Base-by-base conservation (phyloP, 2,888 invertebrate species). In the Seladonia tumulorum region DNA sequence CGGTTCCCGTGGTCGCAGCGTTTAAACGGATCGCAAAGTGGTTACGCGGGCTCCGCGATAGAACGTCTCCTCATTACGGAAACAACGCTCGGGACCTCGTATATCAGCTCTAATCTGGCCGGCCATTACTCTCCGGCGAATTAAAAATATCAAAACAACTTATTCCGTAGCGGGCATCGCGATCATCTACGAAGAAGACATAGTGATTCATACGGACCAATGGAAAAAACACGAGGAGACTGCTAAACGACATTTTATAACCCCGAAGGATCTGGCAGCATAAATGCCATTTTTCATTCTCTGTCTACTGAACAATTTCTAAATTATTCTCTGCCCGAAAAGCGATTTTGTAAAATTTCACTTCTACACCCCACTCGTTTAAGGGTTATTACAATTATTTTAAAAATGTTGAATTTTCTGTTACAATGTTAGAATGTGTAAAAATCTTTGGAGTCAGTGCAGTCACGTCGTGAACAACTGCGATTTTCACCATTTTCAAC, bases 101-200 rank as follows among this genome's bases (percentile, higher is more conserved):
- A 85, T 79, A 84, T 85, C 75, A 84, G 45, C 29, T 12, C 63
- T 84, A 85, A 85, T 85, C 85, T 76, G 71, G 71, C 74, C 16
- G 75, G 71, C 85, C 85, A 79, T 84, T 85, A 84, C 66, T 85
- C 79, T 25, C 39, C 71, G 25, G n/a, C 72, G 85, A 84, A 85
- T 75, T 84, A 85, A 83, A 85, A 85, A 85, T 84, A 76, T 79
- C 75, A 75, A 85, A 85, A 85, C 79, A 85, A 84, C 74, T 84
- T 82, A 85, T 85, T 84, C 71, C 57, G 14, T 45, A 12, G 29
- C 35, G 16, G 14, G 29, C 63, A 57, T 79, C 75, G 29, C 47
- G 79, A 85, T 84, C 57, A 85, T 66, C 84, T 76, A 84, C 84
- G 22, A n/a, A 2, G 53, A 47, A 84, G 66, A 76, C 81, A 81